These are phyloP conservation scores for Nemotelus nigrinus DNA, from an alignment of 2,888 invertebrate species.

Conservation along the genomic window DNA sequence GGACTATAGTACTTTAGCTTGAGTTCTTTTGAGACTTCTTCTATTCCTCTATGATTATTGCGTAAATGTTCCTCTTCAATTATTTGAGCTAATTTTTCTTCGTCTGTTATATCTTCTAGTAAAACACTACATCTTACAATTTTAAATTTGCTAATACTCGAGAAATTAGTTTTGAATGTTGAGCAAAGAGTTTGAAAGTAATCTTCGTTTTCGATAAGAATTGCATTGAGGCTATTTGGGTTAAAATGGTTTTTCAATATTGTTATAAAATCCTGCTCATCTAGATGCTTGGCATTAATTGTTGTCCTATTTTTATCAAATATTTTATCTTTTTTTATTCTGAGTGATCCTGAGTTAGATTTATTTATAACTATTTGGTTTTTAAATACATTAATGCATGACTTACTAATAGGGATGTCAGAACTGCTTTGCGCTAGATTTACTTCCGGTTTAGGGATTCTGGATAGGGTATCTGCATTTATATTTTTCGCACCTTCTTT, in stretches of 20 bases:
- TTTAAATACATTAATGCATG: too few relatives aligned
- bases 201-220: slow-evolving; percentile 41
- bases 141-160: background rate
- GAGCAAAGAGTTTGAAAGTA: slow-evolving; percentile 24
- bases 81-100: background rate
- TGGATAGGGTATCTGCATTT: too few relatives aligned
- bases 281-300: slow-evolving; percentile 40
- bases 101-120: background rate
- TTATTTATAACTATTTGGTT: too few relatives aligned
- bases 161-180: slow-evolving; percentile 6
- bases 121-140: background rate
- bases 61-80: slow-evolving; percentile 19
- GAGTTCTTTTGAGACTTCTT: background rate
- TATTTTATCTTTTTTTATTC: slow-evolving; percentile 37
- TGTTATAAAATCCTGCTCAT: slow-evolving; percentile 29
- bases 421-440: too few relatives aligned
- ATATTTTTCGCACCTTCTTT: slow-evolving; percentile 5
- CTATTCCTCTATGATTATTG: slow-evolving; percentile 47
- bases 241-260: slow-evolving; percentile 47
- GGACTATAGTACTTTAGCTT: slow-evolving; percentile 2
- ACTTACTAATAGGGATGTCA: too few relatives aligned
- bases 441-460: too few relatives aligned
- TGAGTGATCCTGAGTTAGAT: too few relatives aligned
- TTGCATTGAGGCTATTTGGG: slow-evolving; percentile 42
- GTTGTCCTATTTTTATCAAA: slow-evolving; percentile 40